phyloP scores from a whole-genome alignment of 2,888 invertebrate species.

The Drosophila eohydei region DNA sequence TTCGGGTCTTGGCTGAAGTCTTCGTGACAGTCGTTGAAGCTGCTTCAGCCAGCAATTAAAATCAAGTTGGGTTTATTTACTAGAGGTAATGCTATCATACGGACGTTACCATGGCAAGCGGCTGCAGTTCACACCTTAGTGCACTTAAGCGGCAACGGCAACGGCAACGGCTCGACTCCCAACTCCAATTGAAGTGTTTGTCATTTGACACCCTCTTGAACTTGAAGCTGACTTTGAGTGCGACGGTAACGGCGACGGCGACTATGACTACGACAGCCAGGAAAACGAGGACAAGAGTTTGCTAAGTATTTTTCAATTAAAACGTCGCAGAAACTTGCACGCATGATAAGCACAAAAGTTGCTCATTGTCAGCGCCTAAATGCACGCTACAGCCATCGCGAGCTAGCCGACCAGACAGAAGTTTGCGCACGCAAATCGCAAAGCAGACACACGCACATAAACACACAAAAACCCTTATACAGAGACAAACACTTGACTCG shows the following conservation, averaged over 20 bases:
- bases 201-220: constrained; percentile 73
- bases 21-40: constrained; percentile 8
- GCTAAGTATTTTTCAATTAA: constrained; percentile 80
- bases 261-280: constrained; percentile 16
- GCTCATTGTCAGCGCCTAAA: constrained; percentile 73
- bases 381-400: constrained; percentile 53
- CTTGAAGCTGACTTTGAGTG: constrained; percentile 38
- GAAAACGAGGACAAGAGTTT: constrained; percentile 49
- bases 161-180: constrained; percentile 10
- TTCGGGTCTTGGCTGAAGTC: background rate
- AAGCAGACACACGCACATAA: constrained; percentile 12
- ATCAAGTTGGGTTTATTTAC: constrained; percentile 61
- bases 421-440: constrained; percentile 43
- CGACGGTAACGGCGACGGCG: constrained; percentile 12
- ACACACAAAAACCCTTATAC: constrained; percentile 12
- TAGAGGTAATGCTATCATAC: constrained; percentile 19
- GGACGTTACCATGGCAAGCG: constrained; percentile 33
- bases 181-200: constrained; percentile 51
- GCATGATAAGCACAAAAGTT: constrained; percentile 76
- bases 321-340: constrained; percentile 72
- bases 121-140: constrained; percentile 63
- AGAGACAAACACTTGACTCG: constrained; percentile 22
- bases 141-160: constrained; percentile 62
- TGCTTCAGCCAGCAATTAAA: constrained; percentile 73
- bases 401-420: constrained; percentile 42